Evolutionary conservation across 2,797 vertebrate species (phyloP).

Genomic region (Sphaeramia orbicularis): DNA sequence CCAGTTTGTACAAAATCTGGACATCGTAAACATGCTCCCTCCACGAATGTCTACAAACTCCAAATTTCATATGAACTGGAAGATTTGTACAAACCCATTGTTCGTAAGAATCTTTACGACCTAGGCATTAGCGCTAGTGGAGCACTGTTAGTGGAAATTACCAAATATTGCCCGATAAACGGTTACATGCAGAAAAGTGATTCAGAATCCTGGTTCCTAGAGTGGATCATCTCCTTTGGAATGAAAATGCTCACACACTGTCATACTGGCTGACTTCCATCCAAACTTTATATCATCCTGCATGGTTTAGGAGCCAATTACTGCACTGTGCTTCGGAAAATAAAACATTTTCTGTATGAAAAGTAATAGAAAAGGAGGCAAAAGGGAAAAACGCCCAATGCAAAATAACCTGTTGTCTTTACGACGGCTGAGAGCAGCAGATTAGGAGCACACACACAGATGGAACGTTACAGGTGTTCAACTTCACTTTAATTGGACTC

Average conservation of each 20-base stretch:
- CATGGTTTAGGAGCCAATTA: slow-evolving; percentile 42
- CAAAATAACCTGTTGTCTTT: slow-evolving; percentile 45
- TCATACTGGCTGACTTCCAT: slow-evolving; percentile 13
- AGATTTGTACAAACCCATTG: too few species aligned
- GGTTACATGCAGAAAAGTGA: too few species aligned
- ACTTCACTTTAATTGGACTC: slow-evolving; percentile 66
- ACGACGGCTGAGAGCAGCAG: slow-evolving; percentile 48
- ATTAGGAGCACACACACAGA: slow-evolving; percentile 41
- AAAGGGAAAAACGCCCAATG: slow-evolving; percentile 3
- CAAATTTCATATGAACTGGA: too few species aligned
- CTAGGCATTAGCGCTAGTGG: too few species aligned
- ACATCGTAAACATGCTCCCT: too few species aligned
- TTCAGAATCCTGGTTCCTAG: background rate
- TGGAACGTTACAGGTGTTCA: slow-evolving; percentile 66
- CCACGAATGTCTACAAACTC: too few species aligned
- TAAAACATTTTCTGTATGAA: slow-evolving; percentile 27
- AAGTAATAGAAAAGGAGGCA: slow-evolving; percentile 24
- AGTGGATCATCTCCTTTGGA: background rate
- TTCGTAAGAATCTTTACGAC: too few species aligned
- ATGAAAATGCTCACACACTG: slow-evolving; percentile 2
- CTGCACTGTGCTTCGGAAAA: slow-evolving; percentile 31
- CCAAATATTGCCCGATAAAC: too few species aligned
- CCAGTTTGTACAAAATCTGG: too few species aligned
- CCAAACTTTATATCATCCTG: slow-evolving; percentile 9
- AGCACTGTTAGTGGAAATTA: too few species aligned